Percentiles rank a stretch among this genome's conserved stretches.
phyloP scores from a whole-genome alignment of 1,140 invertebrate genomes.

The Gryon sp. region DNA sequence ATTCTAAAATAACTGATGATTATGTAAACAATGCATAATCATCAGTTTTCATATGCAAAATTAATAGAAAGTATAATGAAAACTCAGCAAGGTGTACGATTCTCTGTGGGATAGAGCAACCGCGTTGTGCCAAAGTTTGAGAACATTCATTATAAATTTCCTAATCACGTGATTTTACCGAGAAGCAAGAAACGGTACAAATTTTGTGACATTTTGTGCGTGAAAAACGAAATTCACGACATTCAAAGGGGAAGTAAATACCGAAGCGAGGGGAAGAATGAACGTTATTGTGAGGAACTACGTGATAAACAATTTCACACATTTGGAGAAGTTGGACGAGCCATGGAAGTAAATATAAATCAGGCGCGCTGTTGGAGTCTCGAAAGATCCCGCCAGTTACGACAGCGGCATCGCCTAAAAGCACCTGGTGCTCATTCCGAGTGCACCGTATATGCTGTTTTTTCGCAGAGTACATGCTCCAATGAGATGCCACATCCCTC shows the following conservation, averaged over 20 bases:
- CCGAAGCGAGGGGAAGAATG: not conserved
- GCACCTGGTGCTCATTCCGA: slow-evolving; percentile 59
- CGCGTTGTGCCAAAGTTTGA: slow-evolving; percentile 1
- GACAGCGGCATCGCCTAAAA: slow-evolving; percentile 55
- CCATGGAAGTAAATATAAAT: slow-evolving; percentile 63
- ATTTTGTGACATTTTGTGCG: slow-evolving; percentile 54
- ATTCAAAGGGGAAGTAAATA: not conserved
- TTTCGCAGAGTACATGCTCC: slow-evolving; percentile 9
- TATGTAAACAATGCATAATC: not conserved
- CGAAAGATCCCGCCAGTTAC: slow-evolving; percentile 60
- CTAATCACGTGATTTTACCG: slow-evolving; percentile 33
- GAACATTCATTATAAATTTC: slow-evolving; percentile 57
- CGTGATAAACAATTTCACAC: slow-evolving; percentile 62
- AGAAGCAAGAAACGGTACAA: slow-evolving; percentile 48
- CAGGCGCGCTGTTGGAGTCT: slow-evolving; percentile 59
- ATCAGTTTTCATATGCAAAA: not conserved
- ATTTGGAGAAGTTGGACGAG: slow-evolving; percentile 60
- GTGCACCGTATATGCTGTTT: slow-evolving; percentile 25
- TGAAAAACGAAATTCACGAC: slow-evolving; percentile 43
- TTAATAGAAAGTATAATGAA: slow-evolving; percentile 28
- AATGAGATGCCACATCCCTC: slow-evolving; percentile 27
- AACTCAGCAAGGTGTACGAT: not conserved
- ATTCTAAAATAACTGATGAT: too few species aligned
- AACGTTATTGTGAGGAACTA: slow-evolving; percentile 15
- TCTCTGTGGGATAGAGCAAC: not conserved